Conservation (phyloP, 2,888 invertebrate genomes). For the Agonopterix heracliana region DNA sequence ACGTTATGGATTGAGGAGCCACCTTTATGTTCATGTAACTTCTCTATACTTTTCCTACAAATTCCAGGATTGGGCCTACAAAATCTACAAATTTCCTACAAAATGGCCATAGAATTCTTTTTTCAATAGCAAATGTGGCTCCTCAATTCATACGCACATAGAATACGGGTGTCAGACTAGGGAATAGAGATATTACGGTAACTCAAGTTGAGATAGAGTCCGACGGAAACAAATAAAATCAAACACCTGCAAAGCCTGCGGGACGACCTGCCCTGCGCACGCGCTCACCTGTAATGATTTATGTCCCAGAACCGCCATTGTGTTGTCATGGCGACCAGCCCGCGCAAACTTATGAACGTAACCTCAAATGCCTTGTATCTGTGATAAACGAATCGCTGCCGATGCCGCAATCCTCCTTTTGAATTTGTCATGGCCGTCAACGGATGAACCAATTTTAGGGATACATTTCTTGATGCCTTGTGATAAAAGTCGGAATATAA, state of each 20-base stretch:
- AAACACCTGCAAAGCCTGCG: slow-evolving; percentile 37
- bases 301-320: slow-evolving; percentile 54
- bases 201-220: background rate
- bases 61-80: too few relatives aligned
- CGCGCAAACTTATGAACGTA: slow-evolving; percentile 53
- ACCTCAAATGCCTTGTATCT: slow-evolving; percentile 46
- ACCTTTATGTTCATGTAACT: too few relatives aligned
- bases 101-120: too few relatives aligned
- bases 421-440: too few relatives aligned
- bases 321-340: slow-evolving; percentile 50
- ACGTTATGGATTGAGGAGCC: too few relatives aligned
- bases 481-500: too few relatives aligned
- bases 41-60: too few relatives aligned
- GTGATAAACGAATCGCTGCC: slow-evolving; percentile 18
- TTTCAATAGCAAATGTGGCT: too few relatives aligned
- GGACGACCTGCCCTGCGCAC: slow-evolving; percentile 41
- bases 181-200: too few relatives aligned
- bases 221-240: slow-evolving; percentile 28
- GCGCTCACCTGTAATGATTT: slow-evolving; percentile 67
- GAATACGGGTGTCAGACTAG: background rate
- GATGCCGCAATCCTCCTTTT: background rate
- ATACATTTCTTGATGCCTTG: too few relatives aligned
- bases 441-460: background rate
- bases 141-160: too few relatives aligned
- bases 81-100: too few relatives aligned